These are phyloP conservation scores for Euura lappo DNA, from an alignment of 1,140 invertebrate genomes.

Conservation along the genomic window DNA sequence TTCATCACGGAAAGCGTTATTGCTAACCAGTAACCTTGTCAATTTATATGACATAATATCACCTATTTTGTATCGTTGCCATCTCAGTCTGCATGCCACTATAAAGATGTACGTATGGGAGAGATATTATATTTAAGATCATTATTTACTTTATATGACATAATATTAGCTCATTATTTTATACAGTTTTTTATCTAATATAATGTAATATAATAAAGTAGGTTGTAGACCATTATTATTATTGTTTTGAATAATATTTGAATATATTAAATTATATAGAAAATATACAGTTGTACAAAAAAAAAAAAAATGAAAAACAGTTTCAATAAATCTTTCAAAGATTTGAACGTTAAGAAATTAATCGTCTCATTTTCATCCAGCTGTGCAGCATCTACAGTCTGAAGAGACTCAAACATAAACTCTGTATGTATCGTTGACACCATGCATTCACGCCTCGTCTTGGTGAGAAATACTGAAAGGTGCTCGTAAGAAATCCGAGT, in stretches of 20 bases:
- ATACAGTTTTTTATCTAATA: slow-evolving; percentile 6
- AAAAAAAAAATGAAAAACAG: neutral
- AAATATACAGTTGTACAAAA: slow-evolving; percentile 5
- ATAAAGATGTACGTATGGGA: neutral
- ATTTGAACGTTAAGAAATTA: neutral
- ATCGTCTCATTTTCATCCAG: neutral
- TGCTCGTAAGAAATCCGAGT: too few relatives aligned
- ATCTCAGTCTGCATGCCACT: neutral
- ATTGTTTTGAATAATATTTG: neutral
- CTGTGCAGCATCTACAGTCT: too few relatives aligned
- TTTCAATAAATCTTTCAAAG: neutral
- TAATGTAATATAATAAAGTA: neutral
- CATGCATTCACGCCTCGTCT: too few relatives aligned
- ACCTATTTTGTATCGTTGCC: slow-evolving; percentile 5
- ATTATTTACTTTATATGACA: neutral
- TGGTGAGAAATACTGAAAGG: too few relatives aligned
- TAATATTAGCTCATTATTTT: neutral
- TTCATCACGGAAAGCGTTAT: slow-evolving; percentile 1
- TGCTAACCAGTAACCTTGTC: neutral
- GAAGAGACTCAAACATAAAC: too few relatives aligned
- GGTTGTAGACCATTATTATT: neutral
- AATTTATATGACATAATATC: neutral
- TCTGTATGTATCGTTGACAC: too few relatives aligned
- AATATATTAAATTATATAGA: slow-evolving; percentile 2
- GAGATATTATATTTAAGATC: neutral